Evolutionary conservation across 2,888 invertebrate genomes (phyloP), one percentile per base, ranked within the genome.

Genomic region (Calephelis perditalis): DNA sequence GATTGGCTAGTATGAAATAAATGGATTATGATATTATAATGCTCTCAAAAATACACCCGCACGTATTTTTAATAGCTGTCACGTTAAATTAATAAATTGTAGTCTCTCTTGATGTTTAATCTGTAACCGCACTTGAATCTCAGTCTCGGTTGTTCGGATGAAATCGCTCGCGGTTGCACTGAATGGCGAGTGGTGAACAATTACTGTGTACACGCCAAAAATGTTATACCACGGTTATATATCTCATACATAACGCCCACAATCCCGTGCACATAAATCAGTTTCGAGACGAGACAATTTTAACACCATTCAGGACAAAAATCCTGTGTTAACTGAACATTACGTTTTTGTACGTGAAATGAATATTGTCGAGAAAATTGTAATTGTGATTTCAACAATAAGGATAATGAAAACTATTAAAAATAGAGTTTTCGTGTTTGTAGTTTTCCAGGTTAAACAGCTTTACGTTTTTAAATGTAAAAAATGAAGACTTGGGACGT

Each of bases 101-200:
- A 11, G 35, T 35, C 10, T 59, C 59, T 59, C 54, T 40, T 40
- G n/a, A 59, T 55, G 59, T 26, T 45, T 64, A 59, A 15, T 64
- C 63, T 64, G 55, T 64, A 61, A 1, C 11, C n/a, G 40, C 63
- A 57, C 61, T 64, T 58, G 57, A 62, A 62, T 49, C 46, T 52
- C 57, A 35, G 56, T 62, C 62, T 59, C 63, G 62, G 61, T 61
- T 64, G 62, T 64, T 62, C 58, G 59, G 49, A 62, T 63, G 59
- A 62, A 64, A 64, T 60, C 58, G 64, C 58, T 64, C 60, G 56
- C 62, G 60, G 57, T 57, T 56, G 59, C 49, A 56, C 59, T 62
- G 59, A 54, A 45, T 55, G 26, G 56, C 44, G 62, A 61, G 52
- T 56, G 59, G 44, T 56, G 59, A 55, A 62, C 47, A 49, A 60